Evolutionary conservation across 2,797 vertebrate species (phyloP), one percentile per base, ranked within the genome.

Genomic region (Peromyscus nudipes): DNA sequence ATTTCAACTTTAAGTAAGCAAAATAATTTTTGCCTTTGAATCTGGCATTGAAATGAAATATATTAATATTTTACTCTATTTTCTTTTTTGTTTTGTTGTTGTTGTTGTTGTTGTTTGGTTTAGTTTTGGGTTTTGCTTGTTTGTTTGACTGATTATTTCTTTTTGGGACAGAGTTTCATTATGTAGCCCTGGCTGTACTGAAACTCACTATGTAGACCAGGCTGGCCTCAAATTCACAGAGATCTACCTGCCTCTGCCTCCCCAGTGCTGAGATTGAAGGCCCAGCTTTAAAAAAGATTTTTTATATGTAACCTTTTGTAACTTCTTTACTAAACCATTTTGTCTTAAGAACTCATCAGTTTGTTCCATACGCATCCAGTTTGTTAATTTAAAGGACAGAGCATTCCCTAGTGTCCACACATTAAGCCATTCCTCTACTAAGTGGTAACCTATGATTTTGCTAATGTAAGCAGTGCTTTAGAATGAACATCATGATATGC

Each of bases 21-120:
- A 57, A 60, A 7, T 80, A 84, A 71, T 80, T 89, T 81, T 3
- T 49, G 16, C 46, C 46, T 83, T 82, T 46, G 37, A 88, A 80
- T 13, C 34, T 92, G 37, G 6, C 62, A 85, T 55, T 89, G 23
- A 89, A 27, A 89, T 89, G 94, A 95, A 60, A 62, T 60, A 83
- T 89, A 79, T 19, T 92, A 60, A 75, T 43, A 73, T 88, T 90
- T 90, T 37, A 4, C 55, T 23, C 21, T 34, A 43, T 64, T 90
- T 89, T 82, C 81, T 87, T 93, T 46, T 93, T 19, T 19, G 65
- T 69, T 69, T 69, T 69, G 34, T 69, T n/a, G 57, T 57, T 67
- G 34, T 69, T n/a, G 57, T 57, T 67, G 65, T 7, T 69, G 34
- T 7, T 69, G 34, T 5, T 67, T 67, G 13, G 6, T 69, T 69